These are phyloP conservation scores for Chinchilla lanigera DNA, from an alignment of 2,113 vertebrate species.

Conservation along the genomic window DNA sequence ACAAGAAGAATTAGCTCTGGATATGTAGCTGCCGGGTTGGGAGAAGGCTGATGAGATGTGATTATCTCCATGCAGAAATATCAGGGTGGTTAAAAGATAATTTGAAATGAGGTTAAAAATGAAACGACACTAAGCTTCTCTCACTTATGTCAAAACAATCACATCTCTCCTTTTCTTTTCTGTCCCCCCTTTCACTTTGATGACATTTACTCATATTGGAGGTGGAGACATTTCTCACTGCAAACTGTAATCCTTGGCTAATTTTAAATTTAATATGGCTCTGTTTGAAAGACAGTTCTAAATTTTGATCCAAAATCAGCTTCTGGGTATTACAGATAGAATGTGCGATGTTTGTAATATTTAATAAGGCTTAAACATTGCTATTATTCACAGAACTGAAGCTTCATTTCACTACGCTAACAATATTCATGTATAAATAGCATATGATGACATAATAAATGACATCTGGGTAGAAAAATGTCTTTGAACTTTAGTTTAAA, in stretches of 20 bases:
- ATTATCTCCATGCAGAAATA: constrained; percentile 74
- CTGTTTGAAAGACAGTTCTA: constrained; percentile 74
- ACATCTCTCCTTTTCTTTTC: constrained; percentile 51
- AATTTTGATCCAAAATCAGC: constrained; percentile 61
- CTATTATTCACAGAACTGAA: constrained; percentile 33
- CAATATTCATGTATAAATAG: constrained; percentile 40
- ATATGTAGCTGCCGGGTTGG: background rate
- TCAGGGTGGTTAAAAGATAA: constrained; percentile 69
- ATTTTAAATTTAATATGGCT: constrained; percentile 76
- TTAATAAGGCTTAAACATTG: constrained; percentile 42
- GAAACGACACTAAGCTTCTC: constrained; percentile 70
- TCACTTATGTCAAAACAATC: constrained; percentile 77
- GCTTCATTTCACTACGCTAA: constrained; percentile 22
- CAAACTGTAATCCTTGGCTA: constrained; percentile 75
- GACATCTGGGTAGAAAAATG: constrained; percentile 68
- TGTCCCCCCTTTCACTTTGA: constrained; percentile 49
- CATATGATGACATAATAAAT: constrained; percentile 8
- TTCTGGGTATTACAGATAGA: constrained; percentile 56
- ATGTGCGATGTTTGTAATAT: constrained; percentile 43
- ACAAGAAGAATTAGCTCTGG: constrained; percentile 49
- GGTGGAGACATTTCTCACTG: constrained; percentile 67
- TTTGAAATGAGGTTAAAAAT: constrained; percentile 80
- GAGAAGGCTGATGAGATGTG: constrained; percentile 65
- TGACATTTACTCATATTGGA: constrained; percentile 69
- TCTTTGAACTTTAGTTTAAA: constrained; percentile 69